A percentile compares a stretch with the other conserved stretches of the same genome.
Evolutionary conservation across 2,113 vertebrate species (phyloP).

Genomic region (Syrmaticus mikado): DNA sequence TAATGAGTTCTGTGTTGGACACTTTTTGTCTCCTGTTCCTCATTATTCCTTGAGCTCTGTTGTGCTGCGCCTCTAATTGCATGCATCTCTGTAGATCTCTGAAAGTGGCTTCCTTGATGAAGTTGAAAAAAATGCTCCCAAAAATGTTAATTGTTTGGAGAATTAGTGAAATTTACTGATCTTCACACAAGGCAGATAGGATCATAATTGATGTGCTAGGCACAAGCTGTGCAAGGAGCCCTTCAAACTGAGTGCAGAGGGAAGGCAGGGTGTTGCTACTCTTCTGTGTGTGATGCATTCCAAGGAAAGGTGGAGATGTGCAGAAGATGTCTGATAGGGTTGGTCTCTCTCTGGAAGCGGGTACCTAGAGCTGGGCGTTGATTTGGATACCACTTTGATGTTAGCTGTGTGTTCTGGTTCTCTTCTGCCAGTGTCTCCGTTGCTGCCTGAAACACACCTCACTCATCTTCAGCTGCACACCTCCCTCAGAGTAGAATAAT

Average conservation of each 20-base stretch:
- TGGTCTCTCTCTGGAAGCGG: not conserved
- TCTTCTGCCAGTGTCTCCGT: not conserved
- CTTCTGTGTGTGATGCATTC: not conserved
- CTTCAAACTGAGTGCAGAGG: not conserved
- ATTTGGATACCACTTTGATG: not conserved
- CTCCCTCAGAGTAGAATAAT: not conserved
- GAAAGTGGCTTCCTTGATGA: constrained; percentile 23
- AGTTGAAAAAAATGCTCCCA: not conserved
- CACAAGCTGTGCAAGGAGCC: not conserved
- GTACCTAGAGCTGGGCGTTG: not conserved
- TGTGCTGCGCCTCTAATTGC: constrained; percentile 18
- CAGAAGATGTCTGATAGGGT: not conserved
- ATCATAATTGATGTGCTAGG: not conserved
- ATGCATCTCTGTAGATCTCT: not conserved
- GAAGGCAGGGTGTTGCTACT: not conserved
- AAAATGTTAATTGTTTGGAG: constrained; percentile 22
- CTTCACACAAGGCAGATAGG: not conserved
- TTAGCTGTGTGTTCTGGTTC: not conserved
- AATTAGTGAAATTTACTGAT: constrained; percentile 15
- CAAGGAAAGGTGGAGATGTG: not conserved
- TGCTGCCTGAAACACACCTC: not conserved
- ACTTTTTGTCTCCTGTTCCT: constrained; percentile 18
- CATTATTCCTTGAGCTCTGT: not conserved
- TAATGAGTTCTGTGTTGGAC: constrained; percentile 23
- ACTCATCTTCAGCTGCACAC: not conserved